Evolutionary conservation across 2,113 vertebrate genomes (phyloP).

Genomic region (Rhabdornis inornatus): DNA sequence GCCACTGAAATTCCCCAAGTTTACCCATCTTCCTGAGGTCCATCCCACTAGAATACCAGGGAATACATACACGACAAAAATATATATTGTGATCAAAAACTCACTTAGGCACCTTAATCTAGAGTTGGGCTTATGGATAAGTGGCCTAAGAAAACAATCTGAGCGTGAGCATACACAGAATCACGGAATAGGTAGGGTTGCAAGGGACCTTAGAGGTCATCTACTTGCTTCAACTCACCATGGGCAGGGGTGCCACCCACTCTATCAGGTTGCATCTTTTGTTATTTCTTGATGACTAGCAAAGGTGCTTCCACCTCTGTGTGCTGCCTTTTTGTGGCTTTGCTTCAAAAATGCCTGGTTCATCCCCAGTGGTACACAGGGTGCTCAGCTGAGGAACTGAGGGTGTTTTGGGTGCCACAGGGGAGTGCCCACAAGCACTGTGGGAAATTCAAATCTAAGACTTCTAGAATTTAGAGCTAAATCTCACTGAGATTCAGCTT

Average conservation of each 20-base stretch:
- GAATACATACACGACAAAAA: background rate
- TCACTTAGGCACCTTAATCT: background rate
- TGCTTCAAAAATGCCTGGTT: background rate
- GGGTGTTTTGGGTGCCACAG: background rate
- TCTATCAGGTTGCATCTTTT: background rate
- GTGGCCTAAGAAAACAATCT: background rate
- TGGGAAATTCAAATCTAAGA: background rate
- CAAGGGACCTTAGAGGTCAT: background rate
- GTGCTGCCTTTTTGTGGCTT: background rate
- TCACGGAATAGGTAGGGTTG: background rate
- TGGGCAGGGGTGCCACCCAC: background rate
- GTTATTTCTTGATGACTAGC: background rate
- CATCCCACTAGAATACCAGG: background rate
- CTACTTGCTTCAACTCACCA: background rate
- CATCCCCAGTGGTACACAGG: accelerated
- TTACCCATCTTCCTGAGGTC: background rate
- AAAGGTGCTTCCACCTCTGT: background rate
- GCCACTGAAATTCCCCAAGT: background rate
- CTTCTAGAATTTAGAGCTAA: background rate
- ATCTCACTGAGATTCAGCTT: background rate
- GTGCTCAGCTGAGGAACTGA: background rate
- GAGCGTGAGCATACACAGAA: background rate
- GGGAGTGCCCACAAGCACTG: background rate
- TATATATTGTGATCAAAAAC: background rate
- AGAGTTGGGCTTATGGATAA: background rate